Base-by-base conservation (phyloP, 2,113 vertebrate species). In the Elachura formosa region DNA sequence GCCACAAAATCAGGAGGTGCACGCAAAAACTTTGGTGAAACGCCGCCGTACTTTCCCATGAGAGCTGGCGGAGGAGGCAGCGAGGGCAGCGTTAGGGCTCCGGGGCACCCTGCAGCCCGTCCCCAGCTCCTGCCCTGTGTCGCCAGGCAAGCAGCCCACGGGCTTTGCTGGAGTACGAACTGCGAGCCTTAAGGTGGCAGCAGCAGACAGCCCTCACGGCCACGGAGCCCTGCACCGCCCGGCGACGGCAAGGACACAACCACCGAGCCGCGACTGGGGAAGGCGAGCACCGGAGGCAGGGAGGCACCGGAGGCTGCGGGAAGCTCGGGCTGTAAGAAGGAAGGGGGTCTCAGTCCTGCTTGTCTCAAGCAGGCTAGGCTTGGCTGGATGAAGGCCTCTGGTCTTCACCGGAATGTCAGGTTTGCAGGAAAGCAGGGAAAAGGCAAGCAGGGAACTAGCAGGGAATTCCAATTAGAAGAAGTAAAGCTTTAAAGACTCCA, bases 31-130 rank as follows among this genome's bases (percentile, higher is more conserved):
- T 29, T 8, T 16, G 0, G 7, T 45, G 76, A 77, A 83, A 26
- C 4, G 12, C 10, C 5, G 4, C 54, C 48, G 0, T 3, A 2
- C 41, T 75, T 62, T 41, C 5, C 33, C 15, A 4, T 0, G 24
- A n/a, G 23, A 58, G 43, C 11, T 24, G 18, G 18, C 0, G 24
- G 78, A 78, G 86, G 12, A 20, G 48, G 52, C 6, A 2, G 48
- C 0, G 0, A 29, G 36, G 45, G 61, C 10, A 2, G 20, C 25
- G 4, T 3, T 12, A 76, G 14, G 4, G 5, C 76, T 54, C 11
- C 3, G 18, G 21, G 46, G 5, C 33, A 5, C 8, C 51, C 55
- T 64, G 20, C 45, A 6, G 20, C 25, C 5, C 0, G 52, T 3
- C 8, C 33, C 20, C 51, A 11, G 29, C 46, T 69, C 28, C 73